Evolutionary conservation across 1,140 invertebrate genomes (phyloP), one percentile per base, ranked within the genome.

Genomic region (Oryctes rhinoceros): DNA sequence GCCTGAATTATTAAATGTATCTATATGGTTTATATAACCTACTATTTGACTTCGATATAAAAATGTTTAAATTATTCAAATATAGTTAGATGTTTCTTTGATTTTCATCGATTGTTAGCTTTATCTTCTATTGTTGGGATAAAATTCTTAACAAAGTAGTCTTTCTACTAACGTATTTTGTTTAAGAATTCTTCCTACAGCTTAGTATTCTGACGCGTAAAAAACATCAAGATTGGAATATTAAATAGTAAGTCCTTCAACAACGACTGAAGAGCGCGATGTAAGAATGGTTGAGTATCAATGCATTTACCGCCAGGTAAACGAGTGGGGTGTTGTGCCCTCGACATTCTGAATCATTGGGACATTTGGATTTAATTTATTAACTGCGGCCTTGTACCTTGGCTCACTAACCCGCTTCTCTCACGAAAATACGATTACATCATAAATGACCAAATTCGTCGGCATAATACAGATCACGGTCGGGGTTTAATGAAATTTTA

Each of bases 321-420:
- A 13, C 11, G 6, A 20, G 65, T 71, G 65, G 65, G 65, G 65
- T 71, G 65, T 35, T 71, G 20, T 24, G 65, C 65, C 65, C 65
- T 71, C 65, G 6, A 9, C 24, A 3, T 11, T 24, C 30, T 37
- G 65, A 35, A 71, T 37, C 65, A 37, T 24, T 37, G 10, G 35
- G 65, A 71, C 65, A 71, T 39, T 71, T 71, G 24, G 35, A 71
- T 35, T 71, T 24, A 71, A 71, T 71, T 71, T 71, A 71, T 71
- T 71, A 71, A 71, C 6, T 71, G 4, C 48, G 76, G 35, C 76
- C 76, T 78, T 78, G 48, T 30, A 59, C 76, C 49, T 78, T 78
- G 76, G 76, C 76, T 78, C 47, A 59, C 47, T 78, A 30, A 78
- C 76, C 76, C 30, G 39, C 20, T 78, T 78, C 47, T 44, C 49